Evolutionary conservation across 2,888 invertebrate genomes (phyloP).

Genomic region (Cheilosia vernalis): DNA sequence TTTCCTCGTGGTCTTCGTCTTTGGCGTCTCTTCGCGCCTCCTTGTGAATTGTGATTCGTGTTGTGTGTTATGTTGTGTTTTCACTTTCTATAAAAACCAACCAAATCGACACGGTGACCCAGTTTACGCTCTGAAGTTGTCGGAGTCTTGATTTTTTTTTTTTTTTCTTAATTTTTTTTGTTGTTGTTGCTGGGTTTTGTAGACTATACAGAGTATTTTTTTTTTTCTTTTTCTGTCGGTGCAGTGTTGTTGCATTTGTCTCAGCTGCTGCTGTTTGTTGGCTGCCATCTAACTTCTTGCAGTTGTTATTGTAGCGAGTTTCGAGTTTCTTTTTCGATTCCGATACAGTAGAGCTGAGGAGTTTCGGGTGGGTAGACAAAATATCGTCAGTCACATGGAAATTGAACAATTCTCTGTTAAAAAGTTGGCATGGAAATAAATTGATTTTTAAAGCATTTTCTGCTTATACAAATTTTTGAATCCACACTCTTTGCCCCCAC

Average conservation of each 20-base stretch:
- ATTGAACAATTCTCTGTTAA: no score
- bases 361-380: neutral
- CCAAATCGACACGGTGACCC: slow-evolving; percentile 74
- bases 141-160: slow-evolving; percentile 66
- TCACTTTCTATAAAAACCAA: slow-evolving; percentile 75
- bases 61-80: slow-evolving; percentile 71
- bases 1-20: slow-evolving; percentile 32
- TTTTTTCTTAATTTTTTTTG: slow-evolving; percentile 7
- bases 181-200: slow-evolving; percentile 31
- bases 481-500: neutral
- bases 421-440: no score
- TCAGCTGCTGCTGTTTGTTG: slow-evolving; percentile 39
- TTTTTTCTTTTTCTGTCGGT: neutral
- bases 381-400: no score
- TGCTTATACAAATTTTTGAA: neutral
- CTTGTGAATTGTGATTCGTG: slow-evolving; percentile 28
- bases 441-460: neutral
- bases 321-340: slow-evolving; percentile 32
- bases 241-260: slow-evolving; percentile 37
- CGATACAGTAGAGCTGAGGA: slow-evolving; percentile 2
- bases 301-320: slow-evolving; percentile 45
- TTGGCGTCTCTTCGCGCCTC: slow-evolving; percentile 26
- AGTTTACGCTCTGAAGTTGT: slow-evolving; percentile 71
- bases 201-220: neutral
- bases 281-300: slow-evolving; percentile 34